Evolutionary conservation across 2,113 vertebrate species (phyloP), one percentile per base, ranked within the genome.

Genomic region (Carassius gibelio): DNA sequence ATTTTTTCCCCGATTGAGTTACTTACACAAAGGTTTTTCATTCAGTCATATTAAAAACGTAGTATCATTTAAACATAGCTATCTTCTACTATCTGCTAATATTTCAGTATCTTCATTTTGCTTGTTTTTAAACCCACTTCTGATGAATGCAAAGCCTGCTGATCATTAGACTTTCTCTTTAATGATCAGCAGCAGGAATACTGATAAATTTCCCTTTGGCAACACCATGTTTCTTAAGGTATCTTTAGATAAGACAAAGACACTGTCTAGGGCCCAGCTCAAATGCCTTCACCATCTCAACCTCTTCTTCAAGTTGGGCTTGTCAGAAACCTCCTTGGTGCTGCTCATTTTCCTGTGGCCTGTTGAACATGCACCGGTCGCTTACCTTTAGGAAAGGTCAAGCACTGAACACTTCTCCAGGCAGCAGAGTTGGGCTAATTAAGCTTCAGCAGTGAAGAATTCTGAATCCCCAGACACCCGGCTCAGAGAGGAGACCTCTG

Each of bases 321-420:
- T 74, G 82, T 84, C 82, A 84, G 78, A 75, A 84, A 78, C 78
- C 83, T 87, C 55, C 85, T 75, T 34, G 11, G 14, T 21, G 82
- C 76, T 85, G 76, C 91, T 93, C 87, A 91, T 92, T 92, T 90
- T 91, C 89, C 87, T 89, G 66, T 84, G 84, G 89, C 89, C 90
- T 90, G 91, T 86, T 89, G 88, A 93, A 92, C 94, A 93, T 84
- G 85, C 86, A 62, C 85, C 69, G 87, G 88, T 88, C 82, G 91
- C 90, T 91, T 90, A 90, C 92, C 90, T 91, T 93, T 91, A 87
- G 75, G 85, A 93, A 94, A 94, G 93, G 93, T 94, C 93, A 94
- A 91, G 90, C 88, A 87, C 88, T 92, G 90, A 93, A 87, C 88
- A 77, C 86, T 90, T 91, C 92, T 93, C 88, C 88, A 86, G 88